Evolutionary conservation across 1,140 invertebrate genomes (phyloP).

Genomic region (Drosophila mauritiana): DNA sequence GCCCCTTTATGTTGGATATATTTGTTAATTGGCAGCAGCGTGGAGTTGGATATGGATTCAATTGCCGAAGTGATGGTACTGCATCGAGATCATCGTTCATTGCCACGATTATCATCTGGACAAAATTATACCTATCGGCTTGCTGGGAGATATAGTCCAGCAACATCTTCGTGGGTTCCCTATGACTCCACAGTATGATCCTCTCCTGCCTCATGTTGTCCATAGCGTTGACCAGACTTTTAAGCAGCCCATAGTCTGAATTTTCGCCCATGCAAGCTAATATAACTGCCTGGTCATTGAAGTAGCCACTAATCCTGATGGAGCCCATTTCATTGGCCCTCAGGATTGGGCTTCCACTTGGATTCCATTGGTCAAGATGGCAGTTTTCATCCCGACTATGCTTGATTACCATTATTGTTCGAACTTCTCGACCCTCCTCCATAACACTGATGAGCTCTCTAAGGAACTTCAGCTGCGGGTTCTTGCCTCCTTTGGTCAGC

Average conservation of each 20-base stretch:
- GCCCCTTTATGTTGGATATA: background rate
- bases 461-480: background rate
- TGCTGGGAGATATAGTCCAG: background rate
- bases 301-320: background rate
- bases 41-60: background rate
- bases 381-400: slow-evolving; percentile 5
- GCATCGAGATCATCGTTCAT: background rate
- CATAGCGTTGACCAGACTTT: background rate
- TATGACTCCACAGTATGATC: slow-evolving; percentile 7
- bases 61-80: no score
- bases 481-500: background rate
- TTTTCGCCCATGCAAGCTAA: background rate
- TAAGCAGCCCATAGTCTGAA: background rate
- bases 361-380: slow-evolving; percentile 2
- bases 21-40: background rate
- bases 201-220: background rate
- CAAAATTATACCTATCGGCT: background rate
- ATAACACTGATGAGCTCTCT: background rate
- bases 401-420: background rate
- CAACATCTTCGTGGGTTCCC: background rate
- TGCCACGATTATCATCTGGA: background rate
- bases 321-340: background rate
- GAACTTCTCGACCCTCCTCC: rapidly evolving
- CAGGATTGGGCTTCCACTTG: background rate
- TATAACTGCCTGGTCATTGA: background rate